These are phyloP conservation scores for Synanthedon andrenaeformis DNA, from an alignment of 2,888 invertebrate species.

Conservation along the genomic window DNA sequence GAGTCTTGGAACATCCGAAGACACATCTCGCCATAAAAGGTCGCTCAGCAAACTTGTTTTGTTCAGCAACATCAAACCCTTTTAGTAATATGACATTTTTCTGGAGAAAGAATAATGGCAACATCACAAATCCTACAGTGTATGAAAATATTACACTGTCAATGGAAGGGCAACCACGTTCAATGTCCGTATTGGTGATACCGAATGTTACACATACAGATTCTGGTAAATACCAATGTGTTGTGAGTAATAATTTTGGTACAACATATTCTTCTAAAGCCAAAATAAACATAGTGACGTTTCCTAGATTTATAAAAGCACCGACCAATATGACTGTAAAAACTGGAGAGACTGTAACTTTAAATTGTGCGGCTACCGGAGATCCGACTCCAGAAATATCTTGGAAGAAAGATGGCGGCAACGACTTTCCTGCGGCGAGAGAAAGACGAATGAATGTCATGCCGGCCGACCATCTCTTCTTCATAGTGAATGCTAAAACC, in stretches of 20 bases:
- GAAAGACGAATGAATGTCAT: constrained; percentile 94
- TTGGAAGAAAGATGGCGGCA: constrained; percentile 93
- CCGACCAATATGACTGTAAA: constrained; percentile 87
- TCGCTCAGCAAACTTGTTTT: constrained; percentile 84
- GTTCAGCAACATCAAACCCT: constrained; percentile 84
- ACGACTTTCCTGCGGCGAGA: constrained; percentile 93
- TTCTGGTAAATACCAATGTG: constrained; percentile 93
- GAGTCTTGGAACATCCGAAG: constrained; percentile 83
- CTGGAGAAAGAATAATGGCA: constrained; percentile 89
- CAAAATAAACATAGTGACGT: constrained; percentile 87
- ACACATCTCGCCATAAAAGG: constrained; percentile 88
- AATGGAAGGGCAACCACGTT: constrained; percentile 72
- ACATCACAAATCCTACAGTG: constrained; percentile 53
- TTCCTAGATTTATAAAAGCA: constrained; percentile 86
- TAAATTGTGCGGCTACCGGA: constrained; percentile 93
- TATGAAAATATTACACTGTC: constrained; percentile 57
- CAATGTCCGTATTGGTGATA: constrained; percentile 80
- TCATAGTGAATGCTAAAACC: constrained; percentile 91
- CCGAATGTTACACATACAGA: constrained; percentile 82
- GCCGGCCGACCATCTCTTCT: constrained; percentile 90
- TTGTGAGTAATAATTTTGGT: constrained; percentile 89
- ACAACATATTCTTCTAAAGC: constrained; percentile 90
- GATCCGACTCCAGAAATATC: constrained; percentile 90
- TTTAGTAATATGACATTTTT: constrained; percentile 81
- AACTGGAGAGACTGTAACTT: constrained; percentile 85